Evolutionary conservation across 2,797 vertebrate genomes (phyloP), one percentile per base, ranked within the genome.

Genomic region (Ciconia nigra): DNA sequence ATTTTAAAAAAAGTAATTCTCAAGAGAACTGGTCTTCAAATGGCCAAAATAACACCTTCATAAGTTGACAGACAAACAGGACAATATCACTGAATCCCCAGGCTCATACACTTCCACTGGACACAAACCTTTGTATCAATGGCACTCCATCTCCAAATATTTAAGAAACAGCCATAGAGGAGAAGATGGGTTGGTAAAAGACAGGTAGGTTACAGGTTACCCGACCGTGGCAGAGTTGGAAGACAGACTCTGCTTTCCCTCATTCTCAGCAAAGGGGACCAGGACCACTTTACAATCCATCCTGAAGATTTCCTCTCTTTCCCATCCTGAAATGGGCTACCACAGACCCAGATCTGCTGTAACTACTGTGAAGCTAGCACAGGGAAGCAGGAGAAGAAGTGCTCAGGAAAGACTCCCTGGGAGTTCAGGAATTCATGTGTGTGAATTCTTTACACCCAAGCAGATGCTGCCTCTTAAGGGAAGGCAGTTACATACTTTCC

Each of bases 171-270:
- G 22, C 11, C 1, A 0, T 6, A n/a, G 61, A 83, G 46, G 13
- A 67, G 22, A 77, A 77, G 47, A 24, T 47, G 8, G 3, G 11
- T 54, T 25, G 5, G 10, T 19, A 24, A 41, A 71, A 52, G 17
- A 31, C 18, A 61, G 20, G 18, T 17, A 28, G 4, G 15, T 47
- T 44, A 46, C 21, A 76, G n/a, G 20, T 35, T 66, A 26, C 19
- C 12, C 2, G 3, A 15, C 5, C 1, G 0, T 11, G 10, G 6
- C 6, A 39, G 51, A 54, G 19, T 15, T 14, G 31, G 15, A 73
- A 58, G 55, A 20, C 21, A 83, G 17, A 67, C 6, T n/a, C 14
- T 29, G 9, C 26, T 73, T 47, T 62, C 37, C 8, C 10, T 52
- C 29, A 42, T 26, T 65, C 19, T 44, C 15, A 72, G 19, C 0